Conservation (phyloP, 1,140 invertebrate species). For the Bicyclus anynana region DNA sequence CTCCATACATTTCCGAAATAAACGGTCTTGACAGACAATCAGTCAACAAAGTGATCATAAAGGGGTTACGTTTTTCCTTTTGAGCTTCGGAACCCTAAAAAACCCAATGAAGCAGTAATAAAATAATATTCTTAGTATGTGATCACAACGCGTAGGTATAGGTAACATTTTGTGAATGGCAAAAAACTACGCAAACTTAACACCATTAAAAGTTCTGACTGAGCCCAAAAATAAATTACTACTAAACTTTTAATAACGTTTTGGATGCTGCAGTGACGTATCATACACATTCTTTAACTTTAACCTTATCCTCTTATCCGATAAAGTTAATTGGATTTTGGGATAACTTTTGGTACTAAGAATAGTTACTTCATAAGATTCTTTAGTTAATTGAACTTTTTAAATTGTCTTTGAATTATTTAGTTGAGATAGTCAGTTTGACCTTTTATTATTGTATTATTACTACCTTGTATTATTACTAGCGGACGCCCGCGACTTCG, state of each 20-base stretch:
- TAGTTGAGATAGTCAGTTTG: too few relatives aligned
- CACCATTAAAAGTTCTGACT: slow-evolving; percentile 14
- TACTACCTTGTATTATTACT: too few relatives aligned
- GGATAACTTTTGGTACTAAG: not conserved
- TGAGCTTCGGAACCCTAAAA: too few relatives aligned
- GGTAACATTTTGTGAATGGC: not conserved
- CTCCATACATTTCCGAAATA: too few relatives aligned
- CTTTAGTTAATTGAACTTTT: not conserved
- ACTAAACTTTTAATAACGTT: slow-evolving; percentile 18
- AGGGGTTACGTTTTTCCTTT: too few relatives aligned
- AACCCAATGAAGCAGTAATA: too few relatives aligned
- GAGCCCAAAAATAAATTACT: slow-evolving; percentile 12
- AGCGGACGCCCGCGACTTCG: too few relatives aligned
- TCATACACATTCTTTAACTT: slow-evolving; percentile 7
- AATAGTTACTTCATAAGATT: not conserved
- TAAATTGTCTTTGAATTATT: not conserved
- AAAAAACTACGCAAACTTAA: not conserved
- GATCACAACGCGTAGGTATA: not conserved
- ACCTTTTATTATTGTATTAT: too few relatives aligned
- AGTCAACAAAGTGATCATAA: too few relatives aligned
- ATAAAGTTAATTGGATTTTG: slow-evolving; percentile 7
- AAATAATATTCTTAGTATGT: too few relatives aligned
- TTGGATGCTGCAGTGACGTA: slow-evolving; percentile 11
- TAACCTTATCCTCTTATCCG: slow-evolving; percentile 8
- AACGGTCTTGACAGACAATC: too few relatives aligned